A percentile compares a stretch with the other conserved stretches of the same genome.
Conservation (phyloP, 2,888 invertebrate species). For the Alloplasta piceator region DNA sequence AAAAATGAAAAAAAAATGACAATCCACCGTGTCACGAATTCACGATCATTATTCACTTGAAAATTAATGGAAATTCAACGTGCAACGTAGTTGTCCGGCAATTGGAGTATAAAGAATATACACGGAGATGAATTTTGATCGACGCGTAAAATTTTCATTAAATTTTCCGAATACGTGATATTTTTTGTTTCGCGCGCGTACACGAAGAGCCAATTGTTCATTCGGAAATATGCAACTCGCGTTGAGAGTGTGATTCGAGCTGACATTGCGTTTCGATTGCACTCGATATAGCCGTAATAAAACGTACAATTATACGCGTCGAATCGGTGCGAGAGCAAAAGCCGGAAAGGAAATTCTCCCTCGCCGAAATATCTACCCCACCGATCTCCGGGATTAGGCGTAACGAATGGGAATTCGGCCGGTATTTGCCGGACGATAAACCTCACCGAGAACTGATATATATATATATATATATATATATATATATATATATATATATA, state of each 20-base stretch:
- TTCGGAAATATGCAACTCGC: constrained; percentile 24
- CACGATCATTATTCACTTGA: constrained; percentile 23
- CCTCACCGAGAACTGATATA: constrained; percentile 25
- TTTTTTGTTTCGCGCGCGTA: constrained; percentile 27
- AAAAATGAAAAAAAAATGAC: neutral
- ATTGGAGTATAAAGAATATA: neutral
- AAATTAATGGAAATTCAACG: constrained; percentile 19
- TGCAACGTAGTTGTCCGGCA: neutral
- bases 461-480: neutral
- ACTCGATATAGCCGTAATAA: constrained; percentile 7
- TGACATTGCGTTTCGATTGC: constrained; percentile 20
- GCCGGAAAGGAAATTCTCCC: neutral
- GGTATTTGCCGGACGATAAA: constrained; percentile 56
- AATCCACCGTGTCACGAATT: neutral
- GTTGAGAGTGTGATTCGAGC: constrained; percentile 20
- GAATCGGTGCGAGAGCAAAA: constrained; percentile 18
- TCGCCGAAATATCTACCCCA: constrained; percentile 16
- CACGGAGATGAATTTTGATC: constrained; percentile 20
- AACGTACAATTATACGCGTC: neutral
- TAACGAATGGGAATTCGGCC: constrained; percentile 58
- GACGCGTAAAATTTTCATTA: constrained; percentile 32
- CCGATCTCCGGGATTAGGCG: constrained; percentile 48
- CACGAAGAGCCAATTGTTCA: constrained; percentile 21
- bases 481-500: constrained; percentile 6
- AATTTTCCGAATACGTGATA: constrained; percentile 24